These are phyloP conservation scores for Boloria euphrosyne DNA, from an alignment of 2,888 invertebrate genomes.

Conservation along the genomic window DNA sequence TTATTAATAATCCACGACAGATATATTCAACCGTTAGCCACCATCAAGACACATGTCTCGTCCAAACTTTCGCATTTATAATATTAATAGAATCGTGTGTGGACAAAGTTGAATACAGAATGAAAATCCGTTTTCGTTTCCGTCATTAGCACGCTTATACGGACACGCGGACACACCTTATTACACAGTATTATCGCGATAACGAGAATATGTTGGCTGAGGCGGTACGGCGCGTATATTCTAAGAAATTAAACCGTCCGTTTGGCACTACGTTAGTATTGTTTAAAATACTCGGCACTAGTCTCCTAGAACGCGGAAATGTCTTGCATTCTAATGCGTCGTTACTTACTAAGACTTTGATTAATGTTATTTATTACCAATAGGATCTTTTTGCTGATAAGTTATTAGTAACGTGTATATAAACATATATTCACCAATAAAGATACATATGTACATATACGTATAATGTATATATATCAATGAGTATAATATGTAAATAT, in stretches of 20 bases:
- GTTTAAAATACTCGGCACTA: constrained; percentile 20
- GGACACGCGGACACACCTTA: constrained; percentile 19
- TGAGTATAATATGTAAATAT: background rate
- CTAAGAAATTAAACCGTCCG: constrained; percentile 32
- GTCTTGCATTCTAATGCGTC: constrained; percentile 35
- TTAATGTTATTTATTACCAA: constrained; percentile 31
- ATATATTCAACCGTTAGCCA: constrained; percentile 5
- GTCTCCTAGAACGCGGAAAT: constrained; percentile 37
- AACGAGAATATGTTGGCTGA: constrained; percentile 19
- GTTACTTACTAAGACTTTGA: constrained; percentile 32
- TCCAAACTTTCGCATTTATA: constrained; percentile 1
- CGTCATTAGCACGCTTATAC: constrained; percentile 13
- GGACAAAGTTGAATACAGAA: constrained; percentile 10
- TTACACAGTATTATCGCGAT: constrained; percentile 18
- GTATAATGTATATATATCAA: too few species aligned
- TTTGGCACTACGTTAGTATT: constrained; percentile 30
- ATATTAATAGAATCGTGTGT: constrained; percentile 1
- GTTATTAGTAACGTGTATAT: constrained; percentile 6
- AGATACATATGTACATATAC: too few species aligned
- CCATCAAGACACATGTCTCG: background rate
- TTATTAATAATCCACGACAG: background rate
- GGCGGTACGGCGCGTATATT: constrained; percentile 26
- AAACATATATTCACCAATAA: too few species aligned
- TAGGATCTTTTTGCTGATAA: constrained; percentile 24
- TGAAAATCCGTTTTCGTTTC: constrained; percentile 19